Evolutionary conservation across 2,113 vertebrate genomes (phyloP), one percentile per base, ranked within the genome.

Genomic region (Tyrannus savana): DNA sequence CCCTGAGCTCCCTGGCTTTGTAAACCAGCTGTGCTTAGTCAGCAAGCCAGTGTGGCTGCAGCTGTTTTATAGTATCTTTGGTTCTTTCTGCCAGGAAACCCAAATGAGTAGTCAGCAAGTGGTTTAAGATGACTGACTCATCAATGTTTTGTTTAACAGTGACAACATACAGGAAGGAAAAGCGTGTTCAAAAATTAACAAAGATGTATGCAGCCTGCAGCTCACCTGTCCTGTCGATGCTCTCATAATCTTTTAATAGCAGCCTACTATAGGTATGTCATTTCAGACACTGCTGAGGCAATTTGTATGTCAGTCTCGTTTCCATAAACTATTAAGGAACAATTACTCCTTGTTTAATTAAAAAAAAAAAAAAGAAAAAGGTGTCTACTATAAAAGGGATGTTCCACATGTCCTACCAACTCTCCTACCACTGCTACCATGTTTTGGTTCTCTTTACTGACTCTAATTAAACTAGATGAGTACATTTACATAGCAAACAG

Each of bases 161-260:
- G 42, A 19, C 73, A 81, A 31, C 16, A 39, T 7, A 37, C 5
- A 52, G 55, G 55, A 87, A 93, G 68, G 56, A 87, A 66, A 89
- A 76, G 4, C 14, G 19, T 0, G 0, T 35, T 7, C 50, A 25
- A 18, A 25, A 66, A 49, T 12, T 3, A 35, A 33, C 1, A 7
- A 41, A 46, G 4, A 21, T 14, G 9, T 13, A 9, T 15, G 33
- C 30, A 60, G 28, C 37, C 42, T 50, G 9, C 21, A 59, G 19
- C 18, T 74, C 33, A 37, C 5, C 27, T 72, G 5, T 60, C 35
- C 63, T 50, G 14, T 39, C 7, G 4, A 3, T 69, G 31, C 8
- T 79, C 66, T 79, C 73, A 33, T 41, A 24, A 12, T 46, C 55
- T 78, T 73, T 37, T 75, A 66, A 42, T n/a, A 14, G 8, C 25